Conservation (phyloP, 2,888 invertebrate genomes). For the Nomada ferruginata region DNA sequence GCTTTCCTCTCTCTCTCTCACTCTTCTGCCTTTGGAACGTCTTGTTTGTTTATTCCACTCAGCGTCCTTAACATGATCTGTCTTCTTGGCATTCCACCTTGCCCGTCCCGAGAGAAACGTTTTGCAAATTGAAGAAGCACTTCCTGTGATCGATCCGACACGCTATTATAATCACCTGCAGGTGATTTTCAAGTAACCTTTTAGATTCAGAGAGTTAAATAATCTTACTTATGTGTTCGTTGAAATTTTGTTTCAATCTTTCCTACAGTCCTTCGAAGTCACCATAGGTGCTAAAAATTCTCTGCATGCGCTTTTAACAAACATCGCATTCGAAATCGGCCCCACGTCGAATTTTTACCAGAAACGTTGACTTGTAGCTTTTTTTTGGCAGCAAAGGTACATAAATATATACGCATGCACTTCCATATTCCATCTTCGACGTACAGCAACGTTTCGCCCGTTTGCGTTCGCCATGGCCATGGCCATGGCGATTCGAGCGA, state of each 20-base stretch:
- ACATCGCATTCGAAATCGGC: too few relatives aligned
- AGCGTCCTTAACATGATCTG: slow-evolving; percentile 72
- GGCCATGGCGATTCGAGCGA: slow-evolving; percentile 7
- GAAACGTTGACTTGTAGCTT: too few relatives aligned
- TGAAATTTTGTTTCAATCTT: too few relatives aligned
- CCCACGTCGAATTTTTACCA: too few relatives aligned
- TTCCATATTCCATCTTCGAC: slow-evolving; percentile 12
- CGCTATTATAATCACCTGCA: slow-evolving; percentile 38
- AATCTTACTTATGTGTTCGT: not conserved
- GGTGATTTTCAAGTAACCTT: not conserved
- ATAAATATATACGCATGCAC: not conserved
- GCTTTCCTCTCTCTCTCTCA: not conserved
- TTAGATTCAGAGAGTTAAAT: not conserved
- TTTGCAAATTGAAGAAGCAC: slow-evolving; percentile 59
- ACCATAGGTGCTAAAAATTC: too few relatives aligned
- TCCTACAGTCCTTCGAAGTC: too few relatives aligned
- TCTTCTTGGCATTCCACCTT: slow-evolving; percentile 64
- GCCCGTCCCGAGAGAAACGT: slow-evolving; percentile 41
- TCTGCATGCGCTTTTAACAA: too few relatives aligned
- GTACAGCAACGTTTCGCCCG: not conserved
- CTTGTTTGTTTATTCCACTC: slow-evolving; percentile 74
- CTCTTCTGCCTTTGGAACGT: slow-evolving; percentile 51
- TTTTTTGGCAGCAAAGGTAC: too few relatives aligned
- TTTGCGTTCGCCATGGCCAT: slow-evolving; percentile 9
- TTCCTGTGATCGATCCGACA: slow-evolving; percentile 52